Percentiles rank a stretch among this genome's conserved stretches.
Conservation (phyloP, 2,888 invertebrate species). For the Cephus pygmeus region DNA sequence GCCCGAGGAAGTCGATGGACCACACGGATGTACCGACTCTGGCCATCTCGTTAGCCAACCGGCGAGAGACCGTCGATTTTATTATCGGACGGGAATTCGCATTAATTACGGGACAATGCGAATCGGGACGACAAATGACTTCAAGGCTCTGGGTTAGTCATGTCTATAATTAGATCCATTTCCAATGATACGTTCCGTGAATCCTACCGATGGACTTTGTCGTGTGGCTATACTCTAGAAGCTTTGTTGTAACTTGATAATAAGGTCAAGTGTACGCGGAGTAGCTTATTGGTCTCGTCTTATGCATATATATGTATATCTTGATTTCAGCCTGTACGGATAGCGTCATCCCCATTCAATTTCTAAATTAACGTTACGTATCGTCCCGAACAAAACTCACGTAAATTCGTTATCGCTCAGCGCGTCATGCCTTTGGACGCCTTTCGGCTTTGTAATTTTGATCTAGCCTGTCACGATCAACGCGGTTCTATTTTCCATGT, state of each 20-base stretch:
- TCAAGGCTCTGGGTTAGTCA: conserved; percentile 19
- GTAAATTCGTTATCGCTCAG: not conserved
- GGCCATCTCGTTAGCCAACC: not conserved
- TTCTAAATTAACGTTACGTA: not conserved
- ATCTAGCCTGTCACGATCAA: not conserved
- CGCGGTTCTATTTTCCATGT: not conserved
- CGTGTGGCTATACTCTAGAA: not conserved
- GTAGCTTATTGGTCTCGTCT: not conserved
- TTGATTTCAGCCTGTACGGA: not conserved
- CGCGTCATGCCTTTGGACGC: not conserved
- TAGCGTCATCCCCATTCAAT: not conserved
- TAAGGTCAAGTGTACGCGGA: not conserved
- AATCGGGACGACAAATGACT: conserved; percentile 20
- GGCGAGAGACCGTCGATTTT: conserved; percentile 34
- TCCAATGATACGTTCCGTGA: conserved; percentile 24
- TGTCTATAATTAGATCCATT: conserved; percentile 30
- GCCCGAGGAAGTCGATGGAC: not conserved
- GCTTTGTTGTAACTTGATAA: not conserved
- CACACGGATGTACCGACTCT: not conserved
- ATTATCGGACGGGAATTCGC: conserved; percentile 45
- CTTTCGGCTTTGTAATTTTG: not conserved
- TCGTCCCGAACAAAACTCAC: not conserved
- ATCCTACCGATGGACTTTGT: conserved; percentile 16
- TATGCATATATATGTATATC: not conserved
- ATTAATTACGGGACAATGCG: conserved; percentile 47